These are phyloP conservation scores for Drosophila prolongata DNA, from an alignment of 2,888 invertebrate species.

Conservation along the genomic window DNA sequence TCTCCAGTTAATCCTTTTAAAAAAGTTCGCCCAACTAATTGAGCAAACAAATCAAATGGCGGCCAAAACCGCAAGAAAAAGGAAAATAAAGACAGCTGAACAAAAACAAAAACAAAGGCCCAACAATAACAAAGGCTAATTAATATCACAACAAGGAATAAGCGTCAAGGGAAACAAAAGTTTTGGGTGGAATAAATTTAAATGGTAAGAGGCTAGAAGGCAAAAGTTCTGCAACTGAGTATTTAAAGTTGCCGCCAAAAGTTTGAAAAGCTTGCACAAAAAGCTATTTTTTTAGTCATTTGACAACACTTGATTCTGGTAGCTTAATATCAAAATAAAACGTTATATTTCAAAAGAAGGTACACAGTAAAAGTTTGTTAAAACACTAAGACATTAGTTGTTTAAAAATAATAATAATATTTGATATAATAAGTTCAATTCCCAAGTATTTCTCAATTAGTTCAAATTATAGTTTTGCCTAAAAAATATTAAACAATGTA, in stretches of 20 bases:
- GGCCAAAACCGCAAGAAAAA: slow-evolving; percentile 26
- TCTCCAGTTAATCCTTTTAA: slow-evolving; percentile 38
- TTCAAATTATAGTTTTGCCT: no score
- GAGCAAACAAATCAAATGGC: slow-evolving; percentile 42
- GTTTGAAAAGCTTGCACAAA: background rate
- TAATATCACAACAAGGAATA: slow-evolving; percentile 28
- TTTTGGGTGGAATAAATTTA: background rate
- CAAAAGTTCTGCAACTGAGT: no score
- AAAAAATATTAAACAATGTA: no score
- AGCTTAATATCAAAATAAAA: no score
- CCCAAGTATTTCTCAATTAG: no score
- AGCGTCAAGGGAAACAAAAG: slow-evolving; percentile 7
- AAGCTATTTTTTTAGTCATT: background rate
- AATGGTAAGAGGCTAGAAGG: background rate
- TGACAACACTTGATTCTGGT: no score
- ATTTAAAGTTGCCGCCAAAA: background rate
- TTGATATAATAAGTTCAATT: no score
- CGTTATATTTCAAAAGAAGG: no score
- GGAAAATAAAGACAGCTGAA: background rate
- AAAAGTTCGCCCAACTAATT: slow-evolving; percentile 44
- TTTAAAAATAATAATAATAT: no score
- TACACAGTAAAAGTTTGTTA: no score
- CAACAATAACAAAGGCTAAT: slow-evolving; percentile 29
- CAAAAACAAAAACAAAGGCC: background rate
- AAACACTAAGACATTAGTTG: no score